A percentile compares a stretch with the other conserved stretches of the same genome.
These are phyloP conservation scores for Meliscaeva auricollis DNA, from an alignment of 2,888 invertebrate genomes.

Conservation along the genomic window DNA sequence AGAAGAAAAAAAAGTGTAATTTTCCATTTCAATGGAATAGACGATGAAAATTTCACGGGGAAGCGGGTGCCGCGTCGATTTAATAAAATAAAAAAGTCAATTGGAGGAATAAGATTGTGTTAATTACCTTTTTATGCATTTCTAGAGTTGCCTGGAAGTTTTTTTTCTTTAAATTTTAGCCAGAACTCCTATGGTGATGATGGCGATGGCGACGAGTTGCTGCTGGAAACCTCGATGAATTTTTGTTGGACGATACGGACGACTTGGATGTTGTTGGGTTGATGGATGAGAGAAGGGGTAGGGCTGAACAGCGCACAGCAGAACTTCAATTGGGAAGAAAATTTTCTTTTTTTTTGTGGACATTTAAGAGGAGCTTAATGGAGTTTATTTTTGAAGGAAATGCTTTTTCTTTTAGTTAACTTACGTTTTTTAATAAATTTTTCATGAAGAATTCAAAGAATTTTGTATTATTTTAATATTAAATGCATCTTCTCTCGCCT, in stretches of 20 bases:
- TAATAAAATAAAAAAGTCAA: neutral
- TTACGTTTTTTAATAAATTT: slow-evolving; percentile 44
- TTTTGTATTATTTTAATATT: slow-evolving; percentile 51
- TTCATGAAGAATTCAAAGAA: slow-evolving; percentile 23
- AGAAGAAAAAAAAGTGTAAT: slow-evolving; percentile 48
- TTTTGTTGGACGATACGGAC: neutral
- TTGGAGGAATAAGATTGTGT: neutral
- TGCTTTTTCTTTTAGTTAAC: slow-evolving; percentile 25
- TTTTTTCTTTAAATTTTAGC: neutral
- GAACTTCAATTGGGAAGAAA: slow-evolving; percentile 63
- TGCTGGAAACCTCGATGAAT: slow-evolving; percentile 56
- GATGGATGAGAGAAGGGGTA: slow-evolving; percentile 35
- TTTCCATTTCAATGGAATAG: slow-evolving; percentile 47
- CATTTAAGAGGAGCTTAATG: slow-evolving; percentile 33
- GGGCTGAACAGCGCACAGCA: slow-evolving; percentile 61
- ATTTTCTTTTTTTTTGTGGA: slow-evolving; percentile 35
- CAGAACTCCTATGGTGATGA: slow-evolving; percentile 21
- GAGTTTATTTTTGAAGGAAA: neutral
- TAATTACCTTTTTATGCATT: slow-evolving; percentile 67
- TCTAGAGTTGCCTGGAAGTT: neutral
- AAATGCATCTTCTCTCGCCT: slow-evolving; percentile 53
- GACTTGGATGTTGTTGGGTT: slow-evolving; percentile 15
- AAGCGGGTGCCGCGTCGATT: neutral
- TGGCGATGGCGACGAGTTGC: slow-evolving; percentile 64
- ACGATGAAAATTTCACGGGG: slow-evolving; percentile 27